phyloP scores from a whole-genome alignment of 2,113 vertebrate genomes.

The Odontophorus gujanensis region DNA sequence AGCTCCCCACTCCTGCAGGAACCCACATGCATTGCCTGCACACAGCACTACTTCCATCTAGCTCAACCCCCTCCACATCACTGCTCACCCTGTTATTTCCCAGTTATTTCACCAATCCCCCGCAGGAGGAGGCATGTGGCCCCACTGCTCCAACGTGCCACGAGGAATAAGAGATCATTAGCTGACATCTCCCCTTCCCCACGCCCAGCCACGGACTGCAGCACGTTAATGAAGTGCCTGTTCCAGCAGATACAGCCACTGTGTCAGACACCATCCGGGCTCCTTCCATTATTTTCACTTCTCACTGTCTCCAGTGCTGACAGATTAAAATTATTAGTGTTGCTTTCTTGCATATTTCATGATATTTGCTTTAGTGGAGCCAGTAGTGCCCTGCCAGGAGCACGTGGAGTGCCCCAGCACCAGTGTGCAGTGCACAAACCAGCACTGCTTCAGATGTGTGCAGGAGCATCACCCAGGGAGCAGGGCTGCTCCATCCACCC shows the following conservation, averaged over 20 bases:
- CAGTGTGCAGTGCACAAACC: neutral
- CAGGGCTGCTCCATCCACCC: neutral
- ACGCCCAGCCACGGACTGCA: accelerated
- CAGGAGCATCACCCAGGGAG: neutral
- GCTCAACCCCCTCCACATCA: neutral
- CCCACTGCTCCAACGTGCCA: neutral
- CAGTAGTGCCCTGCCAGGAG: accelerated
- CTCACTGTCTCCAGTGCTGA: neutral
- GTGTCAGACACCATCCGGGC: neutral
- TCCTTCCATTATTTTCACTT: neutral
- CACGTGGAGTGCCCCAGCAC: neutral
- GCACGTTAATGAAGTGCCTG: neutral
- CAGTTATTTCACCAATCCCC: neutral
- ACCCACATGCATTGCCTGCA: neutral
- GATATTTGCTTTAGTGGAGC: neutral
- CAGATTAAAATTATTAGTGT: neutral
- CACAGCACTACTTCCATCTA: too few species aligned
- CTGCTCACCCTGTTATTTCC: neutral
- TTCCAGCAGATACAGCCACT: neutral
- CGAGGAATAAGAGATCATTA: accelerated
- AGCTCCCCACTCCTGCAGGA: neutral
- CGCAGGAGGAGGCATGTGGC: too few species aligned
- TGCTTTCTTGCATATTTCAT: neutral
- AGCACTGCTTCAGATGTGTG: neutral
- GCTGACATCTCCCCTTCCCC: neutral